Evolutionary conservation across 64 coral and sea anemone genomes (phyloP).

Genomic region (Actinia tenebrosa): DNA sequence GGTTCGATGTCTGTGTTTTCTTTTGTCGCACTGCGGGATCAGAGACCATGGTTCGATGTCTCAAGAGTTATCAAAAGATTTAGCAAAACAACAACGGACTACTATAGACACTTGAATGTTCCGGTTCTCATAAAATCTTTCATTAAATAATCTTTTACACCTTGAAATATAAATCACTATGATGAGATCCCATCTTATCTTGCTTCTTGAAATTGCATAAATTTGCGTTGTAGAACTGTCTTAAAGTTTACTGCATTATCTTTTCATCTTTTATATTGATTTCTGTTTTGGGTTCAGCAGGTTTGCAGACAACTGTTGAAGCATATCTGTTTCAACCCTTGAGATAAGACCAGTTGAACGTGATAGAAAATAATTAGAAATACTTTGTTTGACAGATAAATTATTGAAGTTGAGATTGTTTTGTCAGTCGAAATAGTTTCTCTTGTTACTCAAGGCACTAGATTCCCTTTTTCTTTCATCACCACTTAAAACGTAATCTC

Average conservation of each 20-base stretch:
- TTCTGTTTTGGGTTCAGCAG: neutral
- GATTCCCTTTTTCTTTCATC: neutral
- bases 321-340: neutral
- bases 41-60: neutral
- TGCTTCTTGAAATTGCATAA: neutral
- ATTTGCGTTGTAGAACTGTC: too few relatives aligned
- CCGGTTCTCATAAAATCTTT: conserved; percentile 6
- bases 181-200: neutral
- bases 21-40: neutral
- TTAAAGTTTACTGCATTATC: neutral
- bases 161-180: neutral
- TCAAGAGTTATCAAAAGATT: neutral
- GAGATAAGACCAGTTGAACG: neutral
- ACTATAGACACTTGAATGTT: neutral
- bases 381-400: neutral
- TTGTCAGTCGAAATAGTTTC: neutral
- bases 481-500: neutral
- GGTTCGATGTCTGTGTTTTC: neutral
- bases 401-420: neutral
- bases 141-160: neutral
- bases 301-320: neutral
- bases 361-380: neutral
- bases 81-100: neutral
- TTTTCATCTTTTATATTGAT: neutral
- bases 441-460: neutral